Evolutionary conservation across 2,113 vertebrate genomes (phyloP), one percentile per base, ranked within the genome.

Genomic region (Malurus melanocephalus): DNA sequence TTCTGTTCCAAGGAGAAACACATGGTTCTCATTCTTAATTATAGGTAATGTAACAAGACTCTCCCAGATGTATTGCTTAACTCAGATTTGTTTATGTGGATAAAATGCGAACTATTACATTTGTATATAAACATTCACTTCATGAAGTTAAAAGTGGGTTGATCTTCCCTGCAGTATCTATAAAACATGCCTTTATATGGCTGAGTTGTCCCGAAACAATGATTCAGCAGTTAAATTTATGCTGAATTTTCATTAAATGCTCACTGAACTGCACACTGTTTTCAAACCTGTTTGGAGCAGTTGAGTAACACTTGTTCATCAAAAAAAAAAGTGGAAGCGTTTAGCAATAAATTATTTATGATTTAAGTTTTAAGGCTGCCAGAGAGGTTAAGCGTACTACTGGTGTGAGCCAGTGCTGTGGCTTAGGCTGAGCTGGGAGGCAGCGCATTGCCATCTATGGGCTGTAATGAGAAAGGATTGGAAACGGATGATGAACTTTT

Each of bases 121-220:
- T 66, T 94, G 83, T 88, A 46, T 93, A 93, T 94, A 95, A 93
- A 93, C 90, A 86, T 59, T 78, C 38, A 9, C 72, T 86, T 56
- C 72, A 24, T 53, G 53, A 88, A 90, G 90, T 73, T 87, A 88
- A 86, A 96, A 90, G 74, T 61, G 88, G 89, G 91, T 84, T 86
- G 82, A 60, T 91, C 83, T 79, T 84, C 33, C 24, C 5, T 32
- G 82, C 65, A 24, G 48, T 75, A 86, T 92, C 86, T 90, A 81
- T 91, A 67, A 94, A 95, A 94, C 93, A 94, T 94, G 93, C 71
- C 92, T 96, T 96, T 94, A 94, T 96, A 95, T 95, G 93, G 94
- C 88, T 12, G 85, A 74, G 84, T n/a, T 9, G 38, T 28, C 62
- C 77, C 5, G 35, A 86, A 91, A 86, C 85, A 84, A 27, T 92